Evolutionary conservation across 2,113 vertebrate species (phyloP).

Genomic region (Aramus guarauna): DNA sequence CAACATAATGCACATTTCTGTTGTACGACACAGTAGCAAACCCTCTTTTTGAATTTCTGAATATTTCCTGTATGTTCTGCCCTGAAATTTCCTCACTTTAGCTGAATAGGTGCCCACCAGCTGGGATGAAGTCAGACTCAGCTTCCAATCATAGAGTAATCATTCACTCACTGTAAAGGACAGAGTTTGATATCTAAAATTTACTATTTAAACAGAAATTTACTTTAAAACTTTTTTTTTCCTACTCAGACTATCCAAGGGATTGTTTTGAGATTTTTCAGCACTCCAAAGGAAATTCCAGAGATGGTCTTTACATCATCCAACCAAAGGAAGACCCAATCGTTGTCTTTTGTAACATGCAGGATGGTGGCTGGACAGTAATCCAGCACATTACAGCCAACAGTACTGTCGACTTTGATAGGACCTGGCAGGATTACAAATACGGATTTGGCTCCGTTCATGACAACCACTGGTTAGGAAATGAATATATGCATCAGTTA

Average conservation of each 20-base stretch:
- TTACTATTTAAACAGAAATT: neutral
- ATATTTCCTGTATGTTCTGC: neutral
- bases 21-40: neutral
- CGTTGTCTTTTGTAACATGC: constrained; percentile 82
- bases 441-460: constrained; percentile 79
- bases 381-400: constrained; percentile 90
- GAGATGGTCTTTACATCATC: constrained; percentile 84
- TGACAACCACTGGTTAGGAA: constrained; percentile 87
- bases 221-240: neutral
- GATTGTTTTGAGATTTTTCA: constrained; percentile 86
- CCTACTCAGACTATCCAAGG: constrained; percentile 72
- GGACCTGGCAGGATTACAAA: constrained; percentile 86
- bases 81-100: neutral
- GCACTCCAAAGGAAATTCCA: constrained; percentile 72
- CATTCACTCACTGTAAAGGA: neutral
- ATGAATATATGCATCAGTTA: constrained; percentile 80
- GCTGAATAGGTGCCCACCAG: neutral
- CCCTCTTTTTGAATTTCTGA: neutral
- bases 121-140: neutral
- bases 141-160: neutral
- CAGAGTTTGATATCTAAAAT: neutral
- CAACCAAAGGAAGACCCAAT: constrained; percentile 75
- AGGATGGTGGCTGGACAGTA: constrained; percentile 87
- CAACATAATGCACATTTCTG: neutral
- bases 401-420: constrained; percentile 82